Conservation (phyloP, 1,140 invertebrate species). For the Aphis gossypii region DNA sequence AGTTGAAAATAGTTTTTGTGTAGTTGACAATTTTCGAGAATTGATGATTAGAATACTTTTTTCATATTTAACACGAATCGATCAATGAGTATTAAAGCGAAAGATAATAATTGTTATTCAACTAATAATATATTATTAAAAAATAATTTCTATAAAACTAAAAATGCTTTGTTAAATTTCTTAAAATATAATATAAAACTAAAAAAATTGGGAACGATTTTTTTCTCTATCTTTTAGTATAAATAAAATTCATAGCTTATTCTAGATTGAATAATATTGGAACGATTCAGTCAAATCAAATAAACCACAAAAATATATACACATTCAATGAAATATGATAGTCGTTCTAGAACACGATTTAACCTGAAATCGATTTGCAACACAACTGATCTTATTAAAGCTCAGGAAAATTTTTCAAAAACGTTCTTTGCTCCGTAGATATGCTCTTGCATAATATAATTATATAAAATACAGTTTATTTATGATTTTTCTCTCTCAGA, state of each 20-base stretch:
- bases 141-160: background rate
- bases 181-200: background rate
- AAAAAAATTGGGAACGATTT: background rate
- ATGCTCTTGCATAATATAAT: too few species aligned
- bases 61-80: background rate
- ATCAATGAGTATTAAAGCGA: background rate
- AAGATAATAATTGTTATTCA: background rate
- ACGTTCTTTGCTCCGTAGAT: background rate
- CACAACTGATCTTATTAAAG: background rate
- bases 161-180: background rate
- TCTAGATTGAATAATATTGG: background rate
- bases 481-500: background rate
- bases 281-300: background rate
- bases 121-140: background rate
- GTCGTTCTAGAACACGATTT: background rate
- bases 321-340: background rate
- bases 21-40: background rate
- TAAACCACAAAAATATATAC: background rate
- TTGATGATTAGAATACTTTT: background rate
- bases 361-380: background rate
- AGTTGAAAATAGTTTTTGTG: too few species aligned
- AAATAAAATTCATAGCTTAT: background rate
- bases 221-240: background rate
- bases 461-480: background rate
- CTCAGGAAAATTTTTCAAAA: background rate